A percentile compares a stretch with the other conserved stretches of the same genome.
Conservation (phyloP, 1,140 invertebrate genomes). For the Leptinotarsa texana region DNA sequence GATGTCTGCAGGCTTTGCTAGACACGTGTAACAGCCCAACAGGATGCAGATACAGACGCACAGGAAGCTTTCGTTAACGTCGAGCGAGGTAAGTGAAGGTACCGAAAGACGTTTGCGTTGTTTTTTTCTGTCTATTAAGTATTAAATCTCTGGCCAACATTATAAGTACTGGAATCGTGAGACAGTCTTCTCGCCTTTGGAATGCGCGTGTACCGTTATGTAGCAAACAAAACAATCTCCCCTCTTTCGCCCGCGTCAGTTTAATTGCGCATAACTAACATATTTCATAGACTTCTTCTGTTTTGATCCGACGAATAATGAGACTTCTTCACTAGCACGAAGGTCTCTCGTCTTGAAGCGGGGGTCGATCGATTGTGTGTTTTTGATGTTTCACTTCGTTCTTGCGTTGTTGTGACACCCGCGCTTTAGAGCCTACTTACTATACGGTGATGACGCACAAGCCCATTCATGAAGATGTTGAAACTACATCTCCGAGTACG, state of each 20-base stretch:
- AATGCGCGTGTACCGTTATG: conserved; percentile 45
- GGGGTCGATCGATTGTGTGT: conserved; percentile 28
- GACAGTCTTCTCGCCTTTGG: conserved; percentile 36
- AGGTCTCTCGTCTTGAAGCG: conserved; percentile 20
- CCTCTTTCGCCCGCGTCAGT: conserved; percentile 27
- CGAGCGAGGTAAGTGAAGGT: conserved; percentile 32
- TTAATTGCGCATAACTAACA: conserved; percentile 44
- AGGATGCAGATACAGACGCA: conserved; percentile 34
- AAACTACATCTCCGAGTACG: no score
- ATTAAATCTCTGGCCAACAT: conserved; percentile 25
- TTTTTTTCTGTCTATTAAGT: conserved; percentile 11
- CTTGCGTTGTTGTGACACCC: not conserved
- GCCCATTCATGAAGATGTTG: not conserved
- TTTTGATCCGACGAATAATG: conserved; percentile 1
- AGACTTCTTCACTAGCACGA: conserved; percentile 17
- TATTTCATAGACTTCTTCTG: conserved; percentile 27
- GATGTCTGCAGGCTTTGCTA: conserved; percentile 23
- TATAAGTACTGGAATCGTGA: conserved; percentile 22
- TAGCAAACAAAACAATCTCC: conserved; percentile 39
- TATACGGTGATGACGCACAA: conserved; percentile 22
- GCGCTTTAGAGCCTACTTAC: not conserved
- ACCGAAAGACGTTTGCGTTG: not conserved
- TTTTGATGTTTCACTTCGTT: conserved; percentile 32
- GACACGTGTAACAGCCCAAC: conserved; percentile 26
- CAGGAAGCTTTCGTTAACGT: conserved; percentile 34